Conservation (phyloP, 2,797 vertebrate genomes). For the Chelidonichthys spinosus region DNA sequence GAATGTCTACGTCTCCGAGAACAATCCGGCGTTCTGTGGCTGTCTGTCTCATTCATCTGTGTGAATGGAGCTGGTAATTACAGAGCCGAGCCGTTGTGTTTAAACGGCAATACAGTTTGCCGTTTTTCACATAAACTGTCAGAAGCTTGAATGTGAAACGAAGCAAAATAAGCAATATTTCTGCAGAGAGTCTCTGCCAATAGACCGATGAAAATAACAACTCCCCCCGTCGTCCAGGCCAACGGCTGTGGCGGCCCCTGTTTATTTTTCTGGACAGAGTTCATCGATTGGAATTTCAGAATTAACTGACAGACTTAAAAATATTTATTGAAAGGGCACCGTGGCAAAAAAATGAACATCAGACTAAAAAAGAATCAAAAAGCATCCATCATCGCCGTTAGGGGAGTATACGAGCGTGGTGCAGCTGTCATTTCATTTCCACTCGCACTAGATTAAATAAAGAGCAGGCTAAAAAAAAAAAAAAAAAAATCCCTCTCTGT, state of each 20-base stretch:
- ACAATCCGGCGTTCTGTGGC: conserved; percentile 67
- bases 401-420: conserved; percentile 44
- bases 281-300: conserved; percentile 85
- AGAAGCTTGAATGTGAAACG: conserved; percentile 80
- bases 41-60: conserved; percentile 62
- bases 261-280: conserved; percentile 87
- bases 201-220: conserved; percentile 82
- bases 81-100: conserved; percentile 75
- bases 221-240: conserved; percentile 67
- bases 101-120: conserved; percentile 79
- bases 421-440: conserved; percentile 75
- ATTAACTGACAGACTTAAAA: conserved; percentile 88
- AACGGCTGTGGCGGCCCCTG: conserved; percentile 79
- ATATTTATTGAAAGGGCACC: conserved; percentile 86
- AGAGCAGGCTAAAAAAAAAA: conserved; percentile 49
- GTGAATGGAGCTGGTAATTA: conserved; percentile 77
- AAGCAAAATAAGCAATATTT: conserved; percentile 86
- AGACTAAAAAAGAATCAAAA: conserved; percentile 71
- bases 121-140: conserved; percentile 85
- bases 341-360: conserved; percentile 76
- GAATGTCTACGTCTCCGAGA: conserved; percentile 51
- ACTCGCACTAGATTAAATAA: conserved; percentile 72
- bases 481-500: conserved; percentile 38
- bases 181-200: conserved; percentile 77
- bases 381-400: conserved; percentile 74